Evolutionary conservation across 2,113 vertebrate genomes (phyloP), one percentile per base, ranked within the genome.

Genomic region (Gasterosteus aculeatus): DNA sequence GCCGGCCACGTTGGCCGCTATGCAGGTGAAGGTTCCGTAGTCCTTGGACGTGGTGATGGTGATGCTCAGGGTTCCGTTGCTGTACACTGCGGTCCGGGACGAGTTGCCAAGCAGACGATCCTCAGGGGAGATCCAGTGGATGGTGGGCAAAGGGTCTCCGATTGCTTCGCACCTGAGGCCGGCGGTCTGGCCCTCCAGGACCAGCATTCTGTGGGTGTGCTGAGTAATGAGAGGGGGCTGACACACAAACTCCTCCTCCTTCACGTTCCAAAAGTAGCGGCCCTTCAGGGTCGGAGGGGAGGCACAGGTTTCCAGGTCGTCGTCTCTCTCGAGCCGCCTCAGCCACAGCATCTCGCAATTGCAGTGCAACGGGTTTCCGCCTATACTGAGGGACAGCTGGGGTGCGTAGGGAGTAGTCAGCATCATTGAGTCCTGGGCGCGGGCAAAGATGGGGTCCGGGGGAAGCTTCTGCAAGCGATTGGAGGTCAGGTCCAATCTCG

Each of bases 291-390:
- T 78, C 0, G 96, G 92, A 0, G 97, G 97, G 49, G 97, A 98
- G 12, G 96, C 97, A 39, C 97, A 98, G 0, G 97, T 98, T 90
- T 98, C 97, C 91, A 98, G 93, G 69, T 98, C 97, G 0, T 98
- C 96, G 0, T 96, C 95, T 56, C 97, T 88, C 49, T 97, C 95
- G 0, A 98, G 95, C 57, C 96, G 85, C 22, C 97, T 91, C 33
- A 98, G 85, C 97, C 97, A 98, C 49, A 98, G 92, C 4, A 98
- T 88, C 86, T 98, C 97, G 0, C 97, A 98, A 72, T 98, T 98
- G 88, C 97, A 98, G 69, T 98, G 97, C 66, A 98, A 87, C 0
- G 97, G 97, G 75, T 98, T 98, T 1, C 97, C 97, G 2, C 96
- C 97, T 2, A 98, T 91, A 60, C 96, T 98, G 2, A 98, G 94